Base-by-base conservation (phyloP, 2,797 vertebrate genomes). In the Carcharodon carcharias region DNA sequence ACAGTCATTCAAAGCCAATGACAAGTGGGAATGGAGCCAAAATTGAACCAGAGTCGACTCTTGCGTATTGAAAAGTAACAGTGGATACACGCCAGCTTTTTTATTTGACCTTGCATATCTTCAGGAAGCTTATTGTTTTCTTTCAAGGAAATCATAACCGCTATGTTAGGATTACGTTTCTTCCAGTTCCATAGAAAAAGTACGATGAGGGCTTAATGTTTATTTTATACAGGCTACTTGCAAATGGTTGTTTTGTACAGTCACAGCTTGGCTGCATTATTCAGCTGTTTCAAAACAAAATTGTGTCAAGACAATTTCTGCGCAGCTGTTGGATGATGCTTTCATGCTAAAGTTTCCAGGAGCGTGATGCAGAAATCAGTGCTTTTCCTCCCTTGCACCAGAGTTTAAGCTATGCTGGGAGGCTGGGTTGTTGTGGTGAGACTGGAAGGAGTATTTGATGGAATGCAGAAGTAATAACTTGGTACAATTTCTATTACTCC, bases 91-190 rank as follows among this genome's bases (percentile, higher is more conserved):
- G 73, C 45, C 94, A 21, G 40, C 50, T 50, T 56, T 56, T 56
- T 54, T 56, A 35, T 4, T 50, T 16, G 54, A 35, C 69, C 50
- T 95, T 95, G 67, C 67, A 35, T 73, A 71, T 71, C 67, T 73
- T 56, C 67, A 73, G 73, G 69, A 54, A 95, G 69, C 28, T 95
- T 95, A 50, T 69, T 95, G 63, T 50, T 95, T 95, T 35, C 69
- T 73, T 77, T 73, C 94, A 95, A 77, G 94, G 50, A 95, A 95
- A 95, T 31, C 45, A 95, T 95, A 73, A 77, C 94, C 67, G 31
- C 69, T 21, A n/a, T n/a, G 40, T 71, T 71, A 54, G 93, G 93
- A 71, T 95, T 95, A 95, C 69, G 2, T 95, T 95, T 95, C 93
- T 71, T 71, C 40, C 93, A 50, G n/a, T 28, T 58, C 9, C 28